Evolutionary conservation across 1,140 invertebrate species (phyloP), one percentile per base, ranked within the genome.

Genomic region (Gonioctena quinquepunctata): DNA sequence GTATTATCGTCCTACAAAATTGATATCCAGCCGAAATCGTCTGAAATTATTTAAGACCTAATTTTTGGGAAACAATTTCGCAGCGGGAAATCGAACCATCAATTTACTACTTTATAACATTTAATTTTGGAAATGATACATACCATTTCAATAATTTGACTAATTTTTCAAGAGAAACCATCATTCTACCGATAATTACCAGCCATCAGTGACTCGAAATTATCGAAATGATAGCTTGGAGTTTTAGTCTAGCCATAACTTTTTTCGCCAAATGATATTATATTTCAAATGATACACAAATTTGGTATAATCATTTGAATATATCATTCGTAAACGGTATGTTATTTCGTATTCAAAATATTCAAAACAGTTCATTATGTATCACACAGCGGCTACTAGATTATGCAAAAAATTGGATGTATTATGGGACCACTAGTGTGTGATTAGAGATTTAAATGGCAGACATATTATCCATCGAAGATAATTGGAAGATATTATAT

Each of bases 281-380:
- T 18, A 18, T 27, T 61, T 13, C 59, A 25, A 61, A 28, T 61
- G 59, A 61, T 61, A 61, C 59, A 61, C 59, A 21, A 61, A 61
- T 61, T 61, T 61, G 26, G 23, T 61, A 61, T 61, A 25, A 61
- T 61, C 28, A 28, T 61, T 61, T 61, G n/a, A 61, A 28, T 61
- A 54, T 54, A 54, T 54, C 18, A 18, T 23, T 18, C 0, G 18
- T 54, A 54, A 54, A 54, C 22, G 52, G 18, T 18, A 23, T 54
- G 19, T 54, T 18, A 54, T 54, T 54, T 54, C n/a, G 22, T 54
- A 54, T 54, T 54, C 52, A 54, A 54, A 54, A 54, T 54, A 11
- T 42, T 42, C 13, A 42, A 42, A 42, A n/a, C 33, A 13, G 16
- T 42, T 42, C 11, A 42, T 42, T 42, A 42, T 42, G 33, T 42